Evolutionary conservation across 2,888 invertebrate species (phyloP).

Genomic region (Opisthograptis luteolata): DNA sequence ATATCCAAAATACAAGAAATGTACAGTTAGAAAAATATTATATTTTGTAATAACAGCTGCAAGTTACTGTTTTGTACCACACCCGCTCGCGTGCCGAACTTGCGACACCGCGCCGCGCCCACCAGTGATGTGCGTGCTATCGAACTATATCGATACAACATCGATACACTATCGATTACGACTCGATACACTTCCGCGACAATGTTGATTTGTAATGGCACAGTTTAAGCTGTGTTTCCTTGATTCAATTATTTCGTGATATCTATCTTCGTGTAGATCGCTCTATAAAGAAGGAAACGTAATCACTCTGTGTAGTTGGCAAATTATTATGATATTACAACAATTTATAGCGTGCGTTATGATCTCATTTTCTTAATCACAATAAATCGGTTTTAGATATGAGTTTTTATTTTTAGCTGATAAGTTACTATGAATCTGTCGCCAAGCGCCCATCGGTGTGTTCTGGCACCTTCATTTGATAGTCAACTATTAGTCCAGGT

Average conservation of each 20-base stretch:
- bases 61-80: conserved; percentile 12
- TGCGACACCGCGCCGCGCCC: conserved; percentile 70
- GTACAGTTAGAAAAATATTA: not conserved
- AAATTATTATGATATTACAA: no score
- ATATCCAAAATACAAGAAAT: no score
- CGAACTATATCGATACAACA: conserved; percentile 61
- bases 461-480: no score
- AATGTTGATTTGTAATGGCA: conserved; percentile 48
- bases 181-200: conserved; percentile 53
- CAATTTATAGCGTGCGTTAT: no score
- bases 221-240: conserved; percentile 42
- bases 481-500: no score
- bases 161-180: conserved; percentile 49
- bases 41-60: not conserved
- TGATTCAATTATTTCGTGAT: conserved; percentile 26
- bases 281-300: not conserved
- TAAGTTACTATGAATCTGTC: no score
- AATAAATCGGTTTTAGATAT: no score
- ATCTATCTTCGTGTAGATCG: not conserved
- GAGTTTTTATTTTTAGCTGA: no score
- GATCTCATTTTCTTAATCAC: no score
- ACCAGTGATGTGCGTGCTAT: conserved; percentile 67
- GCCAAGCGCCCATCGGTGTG: no score
- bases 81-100: conserved; percentile 70
- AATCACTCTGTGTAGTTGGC: not conserved